Evolutionary conservation across 2,113 vertebrate species (phyloP).

Genomic region (Albula glossodonta): DNA sequence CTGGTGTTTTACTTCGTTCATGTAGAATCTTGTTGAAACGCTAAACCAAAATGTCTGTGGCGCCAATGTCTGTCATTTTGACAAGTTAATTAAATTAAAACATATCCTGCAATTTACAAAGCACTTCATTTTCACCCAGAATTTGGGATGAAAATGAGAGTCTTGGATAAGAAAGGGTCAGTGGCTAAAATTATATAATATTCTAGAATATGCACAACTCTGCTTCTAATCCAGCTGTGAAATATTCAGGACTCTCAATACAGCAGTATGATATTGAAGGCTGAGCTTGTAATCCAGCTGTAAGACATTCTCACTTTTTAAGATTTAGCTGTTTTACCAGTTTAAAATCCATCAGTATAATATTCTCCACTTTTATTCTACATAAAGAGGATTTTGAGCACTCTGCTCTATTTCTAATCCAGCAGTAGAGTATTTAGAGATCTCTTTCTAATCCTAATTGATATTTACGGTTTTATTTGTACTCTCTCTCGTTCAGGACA

Average conservation of each 20-base stretch:
- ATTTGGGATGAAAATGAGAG: not conserved
- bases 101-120: slow-evolving; percentile 11
- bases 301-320: too few species aligned
- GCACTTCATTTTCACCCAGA: not conserved
- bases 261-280: too few species aligned
- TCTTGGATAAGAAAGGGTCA: not conserved
- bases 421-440: not conserved
- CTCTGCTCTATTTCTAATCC: not conserved
- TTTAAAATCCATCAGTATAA: too few species aligned
- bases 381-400: not conserved
- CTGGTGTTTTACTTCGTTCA: slow-evolving; percentile 15
- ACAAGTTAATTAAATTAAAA: slow-evolving; percentile 35
- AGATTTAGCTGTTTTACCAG: too few species aligned
- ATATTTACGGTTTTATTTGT: slow-evolving; percentile 4
- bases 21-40: slow-evolving; percentile 39
- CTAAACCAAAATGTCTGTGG: not conserved
- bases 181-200: too few species aligned
- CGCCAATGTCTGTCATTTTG: slow-evolving; percentile 28
- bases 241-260: not conserved
- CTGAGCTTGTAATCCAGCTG: too few species aligned
- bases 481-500: slow-evolving; percentile 48
- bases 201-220: too few species aligned
- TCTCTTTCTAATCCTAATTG: not conserved
- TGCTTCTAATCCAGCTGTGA: not conserved
- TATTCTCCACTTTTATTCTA: too few species aligned